phyloP scores from a whole-genome alignment of 1,140 invertebrate genomes.

The Drosophila tani region DNA sequence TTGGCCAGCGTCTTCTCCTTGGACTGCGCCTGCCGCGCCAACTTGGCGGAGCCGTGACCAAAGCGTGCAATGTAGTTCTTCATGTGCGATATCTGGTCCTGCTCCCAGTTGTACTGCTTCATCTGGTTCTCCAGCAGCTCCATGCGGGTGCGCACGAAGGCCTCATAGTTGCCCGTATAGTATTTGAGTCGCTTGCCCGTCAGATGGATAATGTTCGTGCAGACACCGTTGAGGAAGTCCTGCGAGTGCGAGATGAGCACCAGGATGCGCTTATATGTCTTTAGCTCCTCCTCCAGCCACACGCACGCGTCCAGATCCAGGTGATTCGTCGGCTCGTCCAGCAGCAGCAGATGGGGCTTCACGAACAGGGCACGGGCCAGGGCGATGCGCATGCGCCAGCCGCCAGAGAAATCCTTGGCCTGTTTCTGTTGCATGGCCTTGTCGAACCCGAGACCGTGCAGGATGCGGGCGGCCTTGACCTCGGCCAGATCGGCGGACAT shows the following conservation, averaged over 20 bases:
- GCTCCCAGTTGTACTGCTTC: constrained; percentile 99
- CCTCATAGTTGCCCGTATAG: constrained; percentile 98
- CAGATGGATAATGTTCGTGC: constrained; percentile 99
- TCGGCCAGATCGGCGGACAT: constrained; percentile 98
- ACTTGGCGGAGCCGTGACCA: constrained; percentile 99
- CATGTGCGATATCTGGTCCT: constrained; percentile 99
- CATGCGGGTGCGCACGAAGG: constrained; percentile 95
- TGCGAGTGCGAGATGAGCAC: constrained; percentile 99
- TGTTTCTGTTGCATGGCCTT: constrained; percentile 96
- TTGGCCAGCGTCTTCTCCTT: constrained; percentile 99
- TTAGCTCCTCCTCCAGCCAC: constrained; percentile 99
- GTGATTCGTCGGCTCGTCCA: constrained; percentile 99
- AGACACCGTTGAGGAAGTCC: constrained; percentile 99
- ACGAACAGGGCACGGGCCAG: constrained; percentile 96
- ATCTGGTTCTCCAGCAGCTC: constrained; percentile 99
- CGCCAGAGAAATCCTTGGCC: constrained; percentile 98
- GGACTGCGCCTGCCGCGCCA: constrained; percentile 99
- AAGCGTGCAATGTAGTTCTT: constrained; percentile 99
- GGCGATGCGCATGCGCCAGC: constrained; percentile 99
- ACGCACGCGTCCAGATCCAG: constrained; percentile 99
- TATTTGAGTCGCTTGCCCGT: constrained; percentile 97
- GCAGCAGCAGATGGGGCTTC: constrained; percentile 96
- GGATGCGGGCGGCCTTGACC: constrained; percentile 96
- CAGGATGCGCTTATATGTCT: constrained; percentile 98
- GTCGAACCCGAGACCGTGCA: constrained; percentile 98